A percentile compares a stretch with the other conserved stretches of the same genome.
These are phyloP conservation scores for Alectura lathami DNA, from an alignment of 2,113 vertebrate species.

Conservation along the genomic window DNA sequence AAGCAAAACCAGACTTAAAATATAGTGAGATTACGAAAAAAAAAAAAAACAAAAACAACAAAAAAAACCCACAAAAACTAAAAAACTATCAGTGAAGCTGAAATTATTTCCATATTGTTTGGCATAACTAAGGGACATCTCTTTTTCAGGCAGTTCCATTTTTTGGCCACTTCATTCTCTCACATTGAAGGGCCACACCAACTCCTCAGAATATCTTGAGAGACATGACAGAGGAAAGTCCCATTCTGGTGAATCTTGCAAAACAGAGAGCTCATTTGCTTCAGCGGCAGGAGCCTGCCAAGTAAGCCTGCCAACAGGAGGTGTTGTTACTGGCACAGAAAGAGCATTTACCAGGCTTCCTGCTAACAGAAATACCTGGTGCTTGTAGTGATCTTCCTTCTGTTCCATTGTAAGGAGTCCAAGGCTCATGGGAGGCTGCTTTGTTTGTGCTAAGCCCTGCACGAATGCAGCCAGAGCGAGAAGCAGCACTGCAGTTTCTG, in stretches of 20 bases:
- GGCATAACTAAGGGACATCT: neutral
- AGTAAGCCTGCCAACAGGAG: conserved; percentile 47
- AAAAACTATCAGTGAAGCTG: neutral
- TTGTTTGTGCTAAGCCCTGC: conserved; percentile 26
- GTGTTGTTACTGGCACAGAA: conserved; percentile 58
- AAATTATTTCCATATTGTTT: conserved; percentile 5
- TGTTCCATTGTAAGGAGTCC: neutral
- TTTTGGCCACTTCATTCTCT: neutral
- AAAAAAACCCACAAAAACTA: no score
- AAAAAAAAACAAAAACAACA: neutral
- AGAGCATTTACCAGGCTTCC: conserved; percentile 29
- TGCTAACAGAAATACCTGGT: conserved; percentile 58
- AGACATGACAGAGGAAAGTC: neutral
- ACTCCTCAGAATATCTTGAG: neutral
- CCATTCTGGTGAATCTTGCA: neutral
- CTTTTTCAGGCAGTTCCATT: neutral
- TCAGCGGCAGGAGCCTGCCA: conserved; percentile 4
- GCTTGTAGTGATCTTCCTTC: conserved; percentile 22
- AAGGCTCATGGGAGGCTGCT: neutral
- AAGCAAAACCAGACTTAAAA: neutral
- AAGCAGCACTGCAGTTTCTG: neutral
- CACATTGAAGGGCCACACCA: neutral
- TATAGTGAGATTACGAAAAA: neutral
- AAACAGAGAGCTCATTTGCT: neutral
- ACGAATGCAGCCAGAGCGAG: neutral